These are phyloP conservation scores for Sebastes schlegelii DNA, from an alignment of 2,113 vertebrate genomes.

Conservation along the genomic window DNA sequence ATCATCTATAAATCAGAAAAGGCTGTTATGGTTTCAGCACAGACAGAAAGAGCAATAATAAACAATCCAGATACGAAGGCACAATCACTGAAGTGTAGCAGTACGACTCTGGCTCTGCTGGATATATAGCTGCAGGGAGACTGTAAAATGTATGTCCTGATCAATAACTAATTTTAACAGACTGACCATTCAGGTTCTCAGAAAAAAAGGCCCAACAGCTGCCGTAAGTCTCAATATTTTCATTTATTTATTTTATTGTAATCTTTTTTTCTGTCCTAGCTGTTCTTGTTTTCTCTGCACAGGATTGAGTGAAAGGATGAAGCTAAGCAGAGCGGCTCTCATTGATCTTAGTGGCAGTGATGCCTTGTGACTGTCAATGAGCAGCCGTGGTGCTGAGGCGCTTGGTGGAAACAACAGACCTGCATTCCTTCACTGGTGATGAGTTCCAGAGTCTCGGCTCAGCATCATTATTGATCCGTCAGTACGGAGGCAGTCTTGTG, in stretches of 20 bases:
- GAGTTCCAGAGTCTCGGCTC: not conserved
- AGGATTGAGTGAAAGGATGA: conserved; percentile 22
- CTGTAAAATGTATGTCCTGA: conserved; percentile 3
- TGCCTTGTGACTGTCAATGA: conserved; percentile 17
- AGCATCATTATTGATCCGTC: conserved; percentile 14
- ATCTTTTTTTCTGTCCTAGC: not conserved
- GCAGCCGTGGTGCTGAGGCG: not conserved
- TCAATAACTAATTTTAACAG: conserved; percentile 1
- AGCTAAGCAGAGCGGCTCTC: conserved; percentile 18
- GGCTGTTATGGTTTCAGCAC: not conserved
- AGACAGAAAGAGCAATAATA: not conserved
- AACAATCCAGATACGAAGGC: not conserved
- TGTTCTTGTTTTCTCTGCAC: not conserved
- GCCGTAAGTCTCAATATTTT: not conserved
- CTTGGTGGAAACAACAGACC: conserved; percentile 13
- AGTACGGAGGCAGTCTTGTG: not conserved
- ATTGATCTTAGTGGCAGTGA: conserved; percentile 29
- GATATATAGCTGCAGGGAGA: not conserved
- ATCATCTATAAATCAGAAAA: conserved; percentile 8
- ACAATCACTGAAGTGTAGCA: not conserved
- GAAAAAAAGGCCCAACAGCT: too few species aligned
- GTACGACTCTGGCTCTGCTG: not conserved
- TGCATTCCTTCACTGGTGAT: not conserved
- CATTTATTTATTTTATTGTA: not conserved
- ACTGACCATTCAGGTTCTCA: too few species aligned